Evolutionary conservation across 2,113 vertebrate genomes (phyloP), one percentile per base, ranked within the genome.

Genomic region (Coptodon rendalli): DNA sequence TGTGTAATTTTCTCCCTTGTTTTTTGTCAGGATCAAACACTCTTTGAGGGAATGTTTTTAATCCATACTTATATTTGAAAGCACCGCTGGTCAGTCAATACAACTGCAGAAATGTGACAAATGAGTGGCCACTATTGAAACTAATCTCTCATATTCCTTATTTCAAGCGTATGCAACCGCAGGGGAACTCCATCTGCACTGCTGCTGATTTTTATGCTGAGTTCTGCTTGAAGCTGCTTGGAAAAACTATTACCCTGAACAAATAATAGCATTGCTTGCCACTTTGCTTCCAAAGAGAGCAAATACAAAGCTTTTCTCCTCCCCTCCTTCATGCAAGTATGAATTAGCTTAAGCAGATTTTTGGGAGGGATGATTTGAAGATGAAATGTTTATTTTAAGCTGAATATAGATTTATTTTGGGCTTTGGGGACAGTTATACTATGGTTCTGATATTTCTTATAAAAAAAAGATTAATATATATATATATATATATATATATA

Each of bases 221-320:
- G 29, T 80, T 56, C 85, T 85, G 73, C 88, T 89, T 40, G 82
- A 86, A 78, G 57, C 66, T 57, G 45, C 82, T 84, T 68, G 50
- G 80, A 91, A 50, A 93, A 80, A 89, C 88, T 24, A 90, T 91
- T 90, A 91, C 31, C 10, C 38, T 86, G 86, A 88, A 85, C 80
- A 94, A 93, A 93, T 87, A 92, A 80, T 27, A 4, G 54, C 78
- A 59, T 63, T 84, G 86, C 93, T 92, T 91, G 82, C 86, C 83
- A 73, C 71, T 91, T 82, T 85, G 36, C 88, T 90, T 92, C 82
- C 56, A 76, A 71, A 81, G 82, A 78, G 76, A 86, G 87, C 87
- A 93, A 73, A 88, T 19, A 34, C 38, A 34, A 63, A 73, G 56
- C 61, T 63, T 82, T 82, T 19, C 61, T 63, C 29, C 6, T n/a